A percentile compares a stretch with the other conserved stretches of the same genome.
Evolutionary conservation across 2,888 invertebrate species (phyloP).

Genomic region (Pediacus dermestoides): DNA sequence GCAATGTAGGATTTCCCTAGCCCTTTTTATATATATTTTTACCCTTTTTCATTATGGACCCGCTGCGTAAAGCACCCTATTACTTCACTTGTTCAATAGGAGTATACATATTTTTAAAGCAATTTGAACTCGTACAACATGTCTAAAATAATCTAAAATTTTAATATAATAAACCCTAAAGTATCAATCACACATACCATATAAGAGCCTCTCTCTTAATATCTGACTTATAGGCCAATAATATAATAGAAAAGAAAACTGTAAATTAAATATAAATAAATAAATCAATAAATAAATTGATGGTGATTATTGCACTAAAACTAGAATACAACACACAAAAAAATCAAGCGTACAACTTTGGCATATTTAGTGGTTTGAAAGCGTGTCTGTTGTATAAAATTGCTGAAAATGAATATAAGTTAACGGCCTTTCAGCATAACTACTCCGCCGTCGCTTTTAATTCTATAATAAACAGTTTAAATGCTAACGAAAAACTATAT

Average conservation of each 20-base stretch:
- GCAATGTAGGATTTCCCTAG: not conserved
- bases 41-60: constrained; percentile 5
- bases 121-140: constrained; percentile 3
- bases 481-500: constrained; percentile 31
- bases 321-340: constrained; percentile 6
- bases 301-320: too few species aligned
- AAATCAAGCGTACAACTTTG: constrained; percentile 17
- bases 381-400: constrained; percentile 21
- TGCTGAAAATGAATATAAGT: constrained; percentile 19
- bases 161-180: not conserved
- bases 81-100: too few species aligned
- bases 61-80: constrained; percentile 5
- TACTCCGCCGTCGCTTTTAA: constrained; percentile 15
- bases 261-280: constrained; percentile 5
- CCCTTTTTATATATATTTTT: too few species aligned
- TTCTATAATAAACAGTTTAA: constrained; percentile 19
- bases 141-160: constrained; percentile 6
- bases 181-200: constrained; percentile 1
- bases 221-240: constrained; percentile 4
- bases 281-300: constrained; percentile 11
- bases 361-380: constrained; percentile 16
- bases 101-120: constrained; percentile 2
- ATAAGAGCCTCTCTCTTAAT: constrained; percentile 5
- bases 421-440: constrained; percentile 18
- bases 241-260: constrained; percentile 1